Evolutionary conservation across 2,888 invertebrate genomes (phyloP), one percentile per base, ranked within the genome.

Genomic region (Rhagophthalmus giganteus): DNA sequence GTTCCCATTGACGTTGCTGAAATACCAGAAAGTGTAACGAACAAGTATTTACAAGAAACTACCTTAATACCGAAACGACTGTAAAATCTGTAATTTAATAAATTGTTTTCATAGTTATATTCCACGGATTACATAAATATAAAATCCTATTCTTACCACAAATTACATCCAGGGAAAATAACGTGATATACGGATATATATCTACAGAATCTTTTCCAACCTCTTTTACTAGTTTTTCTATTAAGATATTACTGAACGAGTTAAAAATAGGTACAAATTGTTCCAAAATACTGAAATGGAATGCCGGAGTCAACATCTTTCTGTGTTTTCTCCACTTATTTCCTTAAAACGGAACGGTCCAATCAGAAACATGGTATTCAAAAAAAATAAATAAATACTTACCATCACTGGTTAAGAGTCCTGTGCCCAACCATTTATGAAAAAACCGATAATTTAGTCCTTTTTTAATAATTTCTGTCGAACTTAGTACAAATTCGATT

Each of bases 1-100:
- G 83, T 81, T 0, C 92, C 93, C 92, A 94, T 93, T 7, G 93
- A 87, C 3, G 90, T 86, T 76, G 93, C 92, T 88, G 76, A 34
- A 78, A 48, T 13, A n/a, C n/a, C n/a, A n/a, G n/a, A n/a, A n/a
- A n/a, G n/a, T n/a, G n/a, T n/a, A n/a, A n/a, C n/a, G n/a, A n/a
- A n/a, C n/a, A n/a, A n/a, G n/a, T n/a, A n/a, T n/a, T n/a, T n/a
- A n/a, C n/a, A n/a, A n/a, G n/a, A n/a, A n/a, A n/a, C n/a, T n/a
- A n/a, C n/a, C n/a, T n/a, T n/a, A n/a, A n/a, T n/a, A n/a, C n/a
- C n/a, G n/a, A n/a, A n/a, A n/a, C n/a, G n/a, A n/a, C n/a, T n/a
- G n/a, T n/a, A n/a, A n/a, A n/a, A n/a, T n/a, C n/a, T n/a, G n/a
- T n/a, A n/a, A n/a, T n/a, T n/a, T n/a, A n/a, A n/a, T n/a, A n/a